Base-by-base conservation (phyloP, 1,140 invertebrate species). In the Drosophila nannoptera region DNA sequence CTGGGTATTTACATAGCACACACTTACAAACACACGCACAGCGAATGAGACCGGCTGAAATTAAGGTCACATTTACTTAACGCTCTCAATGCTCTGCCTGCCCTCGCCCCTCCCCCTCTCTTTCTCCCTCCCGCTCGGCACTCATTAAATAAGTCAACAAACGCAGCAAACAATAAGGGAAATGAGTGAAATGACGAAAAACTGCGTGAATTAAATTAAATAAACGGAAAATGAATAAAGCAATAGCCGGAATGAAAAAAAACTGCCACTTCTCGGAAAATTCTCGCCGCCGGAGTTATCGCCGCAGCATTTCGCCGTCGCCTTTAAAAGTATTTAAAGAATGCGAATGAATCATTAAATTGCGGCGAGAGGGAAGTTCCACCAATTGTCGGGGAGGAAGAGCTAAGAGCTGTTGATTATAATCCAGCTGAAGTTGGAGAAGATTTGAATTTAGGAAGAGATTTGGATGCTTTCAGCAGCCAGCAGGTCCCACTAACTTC, bases 131-230 rank as follows among this genome's bases (percentile, higher is more conserved):
- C 6, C 33, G 35, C 33, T 38, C 38, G 45, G 49, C 70, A 71
- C 71, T 78, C 81, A 80, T 84, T 86, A 81, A 84, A 81, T 74
- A 77, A 77, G 64, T 80, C 48, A 67, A 82, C 76, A 64, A 68
- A 72, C 71, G 61, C 52, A 42, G 50, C 36, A 54, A 78, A 78
- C 55, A 61, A 59, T 67, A 36, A 42, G 7, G 11, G 22, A 36
- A 61, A 60, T 36, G 35, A 38, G 40, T 35, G 59, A 69, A 78
- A 69, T 54, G 48, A 60, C 63, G 58, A 73, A 66, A 80, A 76
- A 86, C 73, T 69, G 73, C 77, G 80, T 77, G 77, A 81, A 81
- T 81, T 86, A 81, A 86, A 84, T 86, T 75, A 75, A 81, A 86
- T 77, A 73, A 84, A 69, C 65, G 33, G 43, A 40, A 45, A 4